Percentiles rank a stretch among this genome's conserved stretches.
Conservation (phyloP, 1,140 invertebrate genomes). For the Drosophila takahashii region DNA sequence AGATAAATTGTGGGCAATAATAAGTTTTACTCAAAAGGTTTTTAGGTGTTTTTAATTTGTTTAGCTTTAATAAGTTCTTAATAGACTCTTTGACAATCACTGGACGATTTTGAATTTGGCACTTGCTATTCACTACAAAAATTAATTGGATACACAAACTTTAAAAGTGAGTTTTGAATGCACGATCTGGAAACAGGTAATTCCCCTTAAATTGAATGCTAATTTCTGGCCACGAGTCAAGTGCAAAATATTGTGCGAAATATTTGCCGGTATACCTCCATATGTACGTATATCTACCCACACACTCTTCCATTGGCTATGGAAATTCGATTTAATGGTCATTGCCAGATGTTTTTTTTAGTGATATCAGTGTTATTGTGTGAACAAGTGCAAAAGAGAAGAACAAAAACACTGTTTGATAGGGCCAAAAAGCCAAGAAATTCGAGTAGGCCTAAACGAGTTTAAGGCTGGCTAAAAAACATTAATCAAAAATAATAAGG, state of each 20-base stretch:
- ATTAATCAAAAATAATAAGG: slow-evolving; percentile 6
- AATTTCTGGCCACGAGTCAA: slow-evolving; percentile 7
- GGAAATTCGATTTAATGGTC: slow-evolving; percentile 22
- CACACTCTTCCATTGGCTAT: neutral
- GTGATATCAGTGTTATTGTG: slow-evolving; percentile 3
- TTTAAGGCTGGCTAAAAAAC: slow-evolving; percentile 21
- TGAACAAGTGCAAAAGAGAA: slow-evolving; percentile 3
- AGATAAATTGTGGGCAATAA: too few relatives aligned
- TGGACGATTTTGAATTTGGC: neutral
- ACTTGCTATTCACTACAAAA: neutral
- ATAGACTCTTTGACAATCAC: too few relatives aligned
- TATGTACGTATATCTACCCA: neutral
- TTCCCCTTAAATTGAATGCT: slow-evolving; percentile 2
- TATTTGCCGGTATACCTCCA: slow-evolving; percentile 5
- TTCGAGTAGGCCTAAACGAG: slow-evolving; percentile 50
- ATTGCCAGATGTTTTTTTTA: slow-evolving; percentile 13
- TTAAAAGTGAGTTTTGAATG: too few relatives aligned
- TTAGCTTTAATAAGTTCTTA: too few relatives aligned
- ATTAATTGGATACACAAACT: neutral
- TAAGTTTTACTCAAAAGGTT: too few relatives aligned
- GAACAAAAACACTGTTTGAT: neutral
- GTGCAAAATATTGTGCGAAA: slow-evolving; percentile 8
- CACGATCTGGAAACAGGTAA: neutral
- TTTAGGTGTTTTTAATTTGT: too few relatives aligned
- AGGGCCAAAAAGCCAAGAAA: slow-evolving; percentile 20